phyloP scores from a whole-genome alignment of 2,113 vertebrate species.

The Alaudala cheleensis region DNA sequence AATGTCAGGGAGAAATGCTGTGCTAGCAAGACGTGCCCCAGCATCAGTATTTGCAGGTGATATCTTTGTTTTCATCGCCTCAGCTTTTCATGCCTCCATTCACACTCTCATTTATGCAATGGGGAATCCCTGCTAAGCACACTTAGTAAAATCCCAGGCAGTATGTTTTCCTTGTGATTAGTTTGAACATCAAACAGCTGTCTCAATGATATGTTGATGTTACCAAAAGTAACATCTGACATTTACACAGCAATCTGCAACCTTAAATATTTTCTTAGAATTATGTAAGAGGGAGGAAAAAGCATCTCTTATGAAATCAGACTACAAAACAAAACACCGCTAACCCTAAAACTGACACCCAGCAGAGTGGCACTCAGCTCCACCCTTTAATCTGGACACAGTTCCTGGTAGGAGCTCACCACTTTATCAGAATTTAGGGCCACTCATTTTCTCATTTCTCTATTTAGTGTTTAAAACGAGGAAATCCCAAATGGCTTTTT shows the following conservation, averaged over 20 bases:
- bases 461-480: not conserved
- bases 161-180: slow-evolving; percentile 9
- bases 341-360: not conserved
- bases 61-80: slow-evolving; percentile 33
- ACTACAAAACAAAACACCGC: not conserved
- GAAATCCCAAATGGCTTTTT: not conserved
- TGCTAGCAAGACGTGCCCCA: not conserved
- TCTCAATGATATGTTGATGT: not conserved
- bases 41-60: slow-evolving; percentile 6
- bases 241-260: not conserved
- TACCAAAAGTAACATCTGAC: not conserved
- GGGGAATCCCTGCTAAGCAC: not conserved
- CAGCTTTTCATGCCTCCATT: not conserved
- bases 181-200: slow-evolving; percentile 16
- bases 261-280: not conserved
- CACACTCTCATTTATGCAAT: not conserved
- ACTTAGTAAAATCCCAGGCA: not conserved
- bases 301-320: not conserved
- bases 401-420: not conserved
- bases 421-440: not conserved
- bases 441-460: not conserved
- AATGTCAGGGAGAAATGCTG: slow-evolving; percentile 20
- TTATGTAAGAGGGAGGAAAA: not conserved
- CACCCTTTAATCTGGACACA: not conserved
- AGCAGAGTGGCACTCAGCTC: not conserved